Conservation (phyloP, 2,888 invertebrate genomes). For the Chouioia cunea region DNA sequence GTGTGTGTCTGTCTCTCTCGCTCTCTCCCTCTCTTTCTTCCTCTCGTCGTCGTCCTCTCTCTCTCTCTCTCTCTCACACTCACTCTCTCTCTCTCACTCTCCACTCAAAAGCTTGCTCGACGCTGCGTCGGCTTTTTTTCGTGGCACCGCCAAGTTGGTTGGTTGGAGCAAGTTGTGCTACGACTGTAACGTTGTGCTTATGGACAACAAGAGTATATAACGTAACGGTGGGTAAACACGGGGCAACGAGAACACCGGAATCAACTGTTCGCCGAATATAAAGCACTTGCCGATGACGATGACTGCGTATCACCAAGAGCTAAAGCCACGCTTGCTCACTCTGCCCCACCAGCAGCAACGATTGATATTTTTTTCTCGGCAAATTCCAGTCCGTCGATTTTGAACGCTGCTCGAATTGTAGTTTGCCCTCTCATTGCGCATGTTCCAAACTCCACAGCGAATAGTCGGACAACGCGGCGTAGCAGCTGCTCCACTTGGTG, state of each 20-base stretch:
- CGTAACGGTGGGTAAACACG: not conserved
- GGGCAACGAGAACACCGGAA: too few species aligned
- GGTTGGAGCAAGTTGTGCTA: too few species aligned
- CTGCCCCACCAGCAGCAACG: constrained; percentile 2
- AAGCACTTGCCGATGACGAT: too few species aligned
- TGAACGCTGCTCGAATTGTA: constrained; percentile 35
- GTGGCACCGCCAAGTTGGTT: too few species aligned
- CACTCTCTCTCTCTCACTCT: not conserved
- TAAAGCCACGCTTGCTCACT: not conserved
- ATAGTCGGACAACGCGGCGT: not conserved
- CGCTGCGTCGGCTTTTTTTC: not conserved
- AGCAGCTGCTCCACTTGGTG: too few species aligned
- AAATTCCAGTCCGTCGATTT: constrained; percentile 39
- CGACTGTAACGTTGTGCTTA: not conserved
- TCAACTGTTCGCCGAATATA: too few species aligned
- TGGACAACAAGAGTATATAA: too few species aligned
- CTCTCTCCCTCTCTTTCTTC: too few species aligned
- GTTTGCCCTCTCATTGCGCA: constrained; percentile 40
- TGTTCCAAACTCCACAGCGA: constrained; percentile 34
- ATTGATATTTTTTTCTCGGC: constrained; percentile 22
- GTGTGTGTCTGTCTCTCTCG: too few species aligned
- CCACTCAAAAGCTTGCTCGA: not conserved
- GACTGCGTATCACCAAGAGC: not conserved
- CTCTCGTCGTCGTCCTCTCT: too few species aligned
- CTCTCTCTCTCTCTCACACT: not conserved